phyloP scores from a whole-genome alignment of 2,113 vertebrate species.

The Xenotilapia flavipinnis region DNA sequence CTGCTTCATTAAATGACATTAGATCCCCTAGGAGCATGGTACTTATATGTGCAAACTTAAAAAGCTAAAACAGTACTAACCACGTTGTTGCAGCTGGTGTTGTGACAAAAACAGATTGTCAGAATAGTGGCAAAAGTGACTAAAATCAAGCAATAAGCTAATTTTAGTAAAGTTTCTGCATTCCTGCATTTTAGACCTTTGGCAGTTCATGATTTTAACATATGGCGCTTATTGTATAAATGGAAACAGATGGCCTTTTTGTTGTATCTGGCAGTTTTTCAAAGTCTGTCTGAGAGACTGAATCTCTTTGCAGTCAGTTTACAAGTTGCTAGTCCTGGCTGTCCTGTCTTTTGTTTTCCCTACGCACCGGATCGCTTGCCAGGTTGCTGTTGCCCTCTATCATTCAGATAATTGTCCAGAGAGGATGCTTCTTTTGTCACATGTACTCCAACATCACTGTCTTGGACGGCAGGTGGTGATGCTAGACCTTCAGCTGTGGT shows the following conservation, averaged over 20 bases:
- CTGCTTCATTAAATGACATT: neutral
- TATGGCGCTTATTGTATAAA: neutral
- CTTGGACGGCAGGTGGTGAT: neutral
- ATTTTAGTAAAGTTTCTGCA: neutral
- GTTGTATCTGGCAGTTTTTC: neutral
- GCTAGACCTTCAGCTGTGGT: neutral
- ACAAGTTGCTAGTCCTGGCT: neutral
- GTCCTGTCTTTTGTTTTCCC: neutral
- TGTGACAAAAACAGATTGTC: neutral
- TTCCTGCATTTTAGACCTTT: neutral
- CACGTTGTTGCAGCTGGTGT: neutral
- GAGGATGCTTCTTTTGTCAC: neutral
- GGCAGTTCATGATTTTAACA: neutral
- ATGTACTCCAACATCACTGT: neutral
- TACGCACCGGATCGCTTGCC: rapidly evolving
- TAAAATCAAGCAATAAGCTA: neutral
- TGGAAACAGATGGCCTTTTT: neutral
- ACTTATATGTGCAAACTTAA: neutral
- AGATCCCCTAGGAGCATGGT: neutral
- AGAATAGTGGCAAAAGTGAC: neutral
- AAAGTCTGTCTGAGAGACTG: neutral
- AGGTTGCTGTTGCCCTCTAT: neutral
- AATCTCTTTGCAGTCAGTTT: neutral
- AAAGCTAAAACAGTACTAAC: neutral
- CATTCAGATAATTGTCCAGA: neutral